Evolutionary conservation across 1,140 invertebrate species (phyloP), one percentile per base, ranked within the genome.

Genomic region (Philotrypesis tridentata): DNA sequence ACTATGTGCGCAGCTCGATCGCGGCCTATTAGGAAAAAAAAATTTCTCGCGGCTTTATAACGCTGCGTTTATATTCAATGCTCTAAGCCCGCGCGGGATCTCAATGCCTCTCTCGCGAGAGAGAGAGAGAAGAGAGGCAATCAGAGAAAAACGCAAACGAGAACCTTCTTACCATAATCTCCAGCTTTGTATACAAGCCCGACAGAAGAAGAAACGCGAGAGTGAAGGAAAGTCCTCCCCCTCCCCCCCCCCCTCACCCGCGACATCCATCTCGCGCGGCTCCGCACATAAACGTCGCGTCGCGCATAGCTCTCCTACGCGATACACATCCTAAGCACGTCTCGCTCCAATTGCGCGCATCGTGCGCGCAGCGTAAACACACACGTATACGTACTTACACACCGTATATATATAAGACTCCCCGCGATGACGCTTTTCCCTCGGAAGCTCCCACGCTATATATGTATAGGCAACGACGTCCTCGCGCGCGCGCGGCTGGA

Each of bases 261-360:
- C 48, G 21, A 21, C 48, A 55, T 55, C 48, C 48, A n/a, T 55
- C 21, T 55, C 48, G 2, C 48, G 1, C 48, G 48, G 21, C 21
- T 55, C 48, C 48, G n/a, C n/a, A n/a, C n/a, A 55, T 55, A 55
- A 55, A 55, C 21, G 21, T 55, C 17, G 48, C 1, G 48, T 21
- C 12, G 40, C 48, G 48, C 21, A 40, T 17, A 17, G 17, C 21
- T 55, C 48, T 55, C 21, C 17, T 17, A 55, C 21, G 21, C 21
- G 17, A 17, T 67, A 21, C 63, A 29, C 27, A 27, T 67, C 63
- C 11, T 27, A 67, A 67, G 63, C 29, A 67, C 23, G 63, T 67
- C 63, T 67, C 63, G 63, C 63, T 67, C 63, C 21, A 55, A n/a
- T 55, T 55, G 48, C 48, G 48, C 48, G 48, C 21, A 55, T 55